Base-by-base conservation (phyloP, 2,888 invertebrate genomes). In the Scrobipalpa costella region DNA sequence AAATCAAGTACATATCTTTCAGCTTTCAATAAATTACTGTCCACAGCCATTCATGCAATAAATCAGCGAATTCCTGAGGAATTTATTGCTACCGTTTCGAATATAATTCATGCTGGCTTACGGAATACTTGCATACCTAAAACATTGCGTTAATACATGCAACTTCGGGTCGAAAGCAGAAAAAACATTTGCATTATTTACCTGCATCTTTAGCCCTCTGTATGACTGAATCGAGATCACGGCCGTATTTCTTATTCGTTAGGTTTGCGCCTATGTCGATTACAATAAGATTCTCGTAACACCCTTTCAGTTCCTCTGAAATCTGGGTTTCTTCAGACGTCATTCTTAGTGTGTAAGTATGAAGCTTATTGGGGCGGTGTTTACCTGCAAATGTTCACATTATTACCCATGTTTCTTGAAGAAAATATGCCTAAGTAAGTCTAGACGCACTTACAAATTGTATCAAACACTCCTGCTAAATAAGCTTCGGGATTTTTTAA, bases 181-280 rank as follows among this genome's bases (percentile, higher is more conserved):
- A n/a, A 61, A 57, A 34, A 34, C 15, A 11, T 17, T 7, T 19
- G 38, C 8, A 17, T 21, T 19, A 38, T 11, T 44, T 90, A 96
- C 97, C 98, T 87, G 98, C 95, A 93, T 98, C 97, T 93, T 96
- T 96, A 71, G 98, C 97, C 90, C 98, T 93, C 90, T 97, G 96
- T 68, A 98, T 93, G 8, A 98, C 98, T 66, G 96, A 95, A 90
- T 98, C 98, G 82, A 98, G 93, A 92, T 98, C 98, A 85, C 97
- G 94, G 83, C 95, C 94, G 87, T 96, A 98, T 88, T 98, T 98
- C 88, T 97, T 97, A 89, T 98, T 98, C 33, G 97, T 98, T 78
- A 98, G 92, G 94, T 98, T 98, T 66, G 98, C 97, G 75, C 98
- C 98, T 71, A 97, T 95, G 89, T 98, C 98, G 71, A 98, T 95